These are phyloP conservation scores for Teleogryllus occipitalis DNA, from an alignment of 1,140 invertebrate genomes.

Conservation along the genomic window DNA sequence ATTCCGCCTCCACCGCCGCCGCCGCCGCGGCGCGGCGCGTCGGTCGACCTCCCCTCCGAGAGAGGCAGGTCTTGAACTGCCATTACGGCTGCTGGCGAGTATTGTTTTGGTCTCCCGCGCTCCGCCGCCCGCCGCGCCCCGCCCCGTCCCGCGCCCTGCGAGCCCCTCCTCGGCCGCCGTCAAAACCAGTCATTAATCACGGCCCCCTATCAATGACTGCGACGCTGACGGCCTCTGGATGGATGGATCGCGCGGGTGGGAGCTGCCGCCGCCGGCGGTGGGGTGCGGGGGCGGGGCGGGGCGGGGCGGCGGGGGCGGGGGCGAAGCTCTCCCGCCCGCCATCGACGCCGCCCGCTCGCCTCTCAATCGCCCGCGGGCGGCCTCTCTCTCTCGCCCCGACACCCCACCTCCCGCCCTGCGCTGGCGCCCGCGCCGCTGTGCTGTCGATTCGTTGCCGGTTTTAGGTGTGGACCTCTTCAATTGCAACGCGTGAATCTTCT, in stretches of 20 bases:
- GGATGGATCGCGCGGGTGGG: neutral
- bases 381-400: neutral
- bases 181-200: conserved; percentile 4
- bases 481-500: too few relatives aligned
- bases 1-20: too few relatives aligned
- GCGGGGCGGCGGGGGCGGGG: too few relatives aligned
- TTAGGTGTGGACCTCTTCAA: too few relatives aligned
- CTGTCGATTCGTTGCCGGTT: too few relatives aligned
- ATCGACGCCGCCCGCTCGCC: neutral
- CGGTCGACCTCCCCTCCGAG: neutral
- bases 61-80: neutral
- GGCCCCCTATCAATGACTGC: neutral
- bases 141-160: too few relatives aligned
- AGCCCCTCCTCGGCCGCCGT: neutral
- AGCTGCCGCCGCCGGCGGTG: too few relatives aligned
- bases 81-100: neutral
- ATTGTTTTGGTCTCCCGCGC: neutral
- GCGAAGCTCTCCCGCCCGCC: neutral
- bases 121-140: too few relatives aligned
- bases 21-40: too few relatives aligned
- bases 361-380: neutral
- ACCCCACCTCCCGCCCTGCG: neutral
- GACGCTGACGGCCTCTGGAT: neutral
- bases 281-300: too few relatives aligned
- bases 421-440: too few relatives aligned